Percentiles rank a stretch among this genome's conserved stretches.
Conservation (phyloP, 2,113 vertebrate genomes). For the Oryzias melastigma region DNA sequence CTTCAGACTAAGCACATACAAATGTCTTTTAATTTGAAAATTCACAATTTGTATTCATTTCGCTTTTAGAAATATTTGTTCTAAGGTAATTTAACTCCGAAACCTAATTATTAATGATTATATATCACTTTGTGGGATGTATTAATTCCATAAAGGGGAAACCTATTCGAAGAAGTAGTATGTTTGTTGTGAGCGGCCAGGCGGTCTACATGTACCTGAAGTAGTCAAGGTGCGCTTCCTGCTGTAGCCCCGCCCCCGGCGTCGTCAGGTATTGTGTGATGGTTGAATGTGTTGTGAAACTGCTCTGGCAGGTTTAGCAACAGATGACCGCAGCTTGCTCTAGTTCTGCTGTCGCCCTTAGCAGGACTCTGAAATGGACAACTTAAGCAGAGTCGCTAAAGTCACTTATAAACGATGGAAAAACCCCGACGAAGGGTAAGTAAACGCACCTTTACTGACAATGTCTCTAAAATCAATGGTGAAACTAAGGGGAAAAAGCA, state of each 20-base stretch:
- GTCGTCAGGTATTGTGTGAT: slow-evolving; percentile 11
- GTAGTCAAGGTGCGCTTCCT: background rate
- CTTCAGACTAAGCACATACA: no score
- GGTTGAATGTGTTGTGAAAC: slow-evolving; percentile 14
- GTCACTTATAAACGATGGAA: slow-evolving; percentile 49
- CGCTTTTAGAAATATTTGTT: no score
- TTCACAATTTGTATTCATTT: no score
- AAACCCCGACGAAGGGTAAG: slow-evolving; percentile 43
- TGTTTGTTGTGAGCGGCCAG: no score
- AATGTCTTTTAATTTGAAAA: no score
- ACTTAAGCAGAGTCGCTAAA: background rate
- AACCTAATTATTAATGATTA: no score
- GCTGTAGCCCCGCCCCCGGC: slow-evolving; percentile 9
- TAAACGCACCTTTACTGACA: background rate
- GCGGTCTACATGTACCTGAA: background rate
- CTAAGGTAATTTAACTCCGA: no score
- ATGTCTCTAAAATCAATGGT: background rate
- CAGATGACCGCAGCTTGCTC: background rate
- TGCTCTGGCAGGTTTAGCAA: slow-evolving; percentile 26
- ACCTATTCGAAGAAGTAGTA: no score
- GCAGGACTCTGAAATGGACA: slow-evolving; percentile 35
- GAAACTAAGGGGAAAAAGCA: no score
- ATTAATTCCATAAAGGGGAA: no score
- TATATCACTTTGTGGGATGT: no score
- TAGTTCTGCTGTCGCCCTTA: background rate